Conservation (phyloP, 1,140 invertebrate species). For the Anadara kagoshimensis region DNA sequence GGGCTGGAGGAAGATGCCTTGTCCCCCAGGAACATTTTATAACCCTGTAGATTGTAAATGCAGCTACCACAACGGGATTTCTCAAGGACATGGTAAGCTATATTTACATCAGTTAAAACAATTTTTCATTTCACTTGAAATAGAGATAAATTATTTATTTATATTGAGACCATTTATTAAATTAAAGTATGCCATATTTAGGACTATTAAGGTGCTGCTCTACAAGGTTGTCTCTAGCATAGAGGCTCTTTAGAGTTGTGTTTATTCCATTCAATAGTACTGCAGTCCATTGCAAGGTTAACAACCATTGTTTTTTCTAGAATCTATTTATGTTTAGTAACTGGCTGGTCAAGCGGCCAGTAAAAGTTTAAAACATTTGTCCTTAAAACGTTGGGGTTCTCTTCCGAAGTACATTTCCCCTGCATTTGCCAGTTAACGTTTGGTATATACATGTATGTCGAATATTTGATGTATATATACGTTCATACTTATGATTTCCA, state of each 20-base stretch:
- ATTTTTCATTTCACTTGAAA: background rate
- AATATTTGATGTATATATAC: background rate
- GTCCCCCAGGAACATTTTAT: constrained; percentile 9
- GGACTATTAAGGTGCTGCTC: too few species aligned
- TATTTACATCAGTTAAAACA: background rate
- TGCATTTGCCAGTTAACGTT: too few species aligned
- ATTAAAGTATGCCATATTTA: too few species aligned
- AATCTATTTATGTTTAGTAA: too few species aligned
- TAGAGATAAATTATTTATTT: too few species aligned
- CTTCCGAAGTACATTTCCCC: too few species aligned
- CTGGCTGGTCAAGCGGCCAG: too few species aligned
- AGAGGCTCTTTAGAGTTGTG: background rate
- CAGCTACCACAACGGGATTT: constrained; percentile 5
- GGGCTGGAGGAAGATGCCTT: constrained; percentile 15
- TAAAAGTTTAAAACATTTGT: too few species aligned
- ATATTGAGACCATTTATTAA: too few species aligned
- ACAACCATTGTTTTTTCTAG: background rate
- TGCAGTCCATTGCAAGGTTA: background rate
- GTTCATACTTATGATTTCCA: background rate
- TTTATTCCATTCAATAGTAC: background rate
- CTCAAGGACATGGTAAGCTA: background rate
- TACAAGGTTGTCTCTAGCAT: too few species aligned
- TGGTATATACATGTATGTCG: background rate
- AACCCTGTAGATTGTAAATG: constrained; percentile 9
- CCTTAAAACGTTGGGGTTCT: too few species aligned